Base-by-base conservation (phyloP, 2,888 invertebrate genomes). In the Meloe dianella region DNA sequence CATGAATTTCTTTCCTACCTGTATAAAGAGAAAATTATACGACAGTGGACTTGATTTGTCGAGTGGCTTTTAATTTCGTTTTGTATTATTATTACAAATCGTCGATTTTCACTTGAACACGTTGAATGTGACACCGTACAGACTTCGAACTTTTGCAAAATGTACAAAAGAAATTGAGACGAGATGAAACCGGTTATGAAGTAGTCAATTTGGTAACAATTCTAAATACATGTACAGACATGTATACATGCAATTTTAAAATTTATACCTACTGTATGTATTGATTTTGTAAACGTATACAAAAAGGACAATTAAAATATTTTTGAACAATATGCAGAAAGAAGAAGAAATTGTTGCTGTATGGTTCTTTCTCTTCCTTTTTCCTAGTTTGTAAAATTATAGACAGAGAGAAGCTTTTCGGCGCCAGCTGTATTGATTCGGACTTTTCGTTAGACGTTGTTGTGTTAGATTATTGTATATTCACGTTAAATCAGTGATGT, bases 391-490 rank as follows among this genome's bases (percentile, higher is more conserved):
- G n/a, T 41, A 35, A 35, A 14, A 41, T n/a, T 12, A 41, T n/a
- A 41, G 29, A 17, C 30, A 57, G 57, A 29, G 57, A 27, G n/a
- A 56, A 56, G 57, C 57, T 57, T 57, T 57, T 57, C 57, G 57
- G 57, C 57, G 57, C 57, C 57, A 32, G 57, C 32, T 57, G 57
- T 57, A 57, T 57, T 32, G 57, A 57, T 57, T 57, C 57, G 57
- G n/a, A 29, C 57, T 29, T 57, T 32, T 9, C 57, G 14, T 30
- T n/a, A 29, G 57, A 57, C 57, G 57, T 57, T 27, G 41, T 41
- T 41, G 41, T 41, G 41, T 17, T 41, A 12, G 10, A 12, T 41
- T 41, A 17, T 41, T 41, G 41, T 41, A 41, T 41, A 41, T 17
- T 17, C 41, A 41, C n/a, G 41, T 8, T n/a, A 41, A 2, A n/a